Percentiles rank a stretch among this genome's conserved stretches.
These are phyloP conservation scores for Pinna nobilis DNA, from an alignment of 1,140 invertebrate species.

Conservation along the genomic window DNA sequence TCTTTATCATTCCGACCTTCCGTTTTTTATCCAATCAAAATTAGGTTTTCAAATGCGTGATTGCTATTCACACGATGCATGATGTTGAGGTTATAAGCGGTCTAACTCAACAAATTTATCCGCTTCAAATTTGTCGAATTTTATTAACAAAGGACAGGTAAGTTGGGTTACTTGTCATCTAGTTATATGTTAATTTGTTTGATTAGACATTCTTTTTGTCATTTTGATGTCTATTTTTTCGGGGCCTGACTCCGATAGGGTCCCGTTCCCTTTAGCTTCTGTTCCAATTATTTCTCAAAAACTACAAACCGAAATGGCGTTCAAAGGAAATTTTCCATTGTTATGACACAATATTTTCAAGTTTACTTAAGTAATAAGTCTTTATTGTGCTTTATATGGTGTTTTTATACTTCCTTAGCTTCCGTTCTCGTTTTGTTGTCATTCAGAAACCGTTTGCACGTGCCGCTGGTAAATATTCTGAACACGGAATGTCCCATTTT, in stretches of 20 bases:
- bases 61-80: conserved; percentile 62
- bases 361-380: background rate
- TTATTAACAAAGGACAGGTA: conserved; percentile 53
- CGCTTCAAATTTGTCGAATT: conserved; percentile 49
- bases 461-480: conserved; percentile 11
- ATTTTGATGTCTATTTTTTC: conserved; percentile 28
- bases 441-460: conserved; percentile 21
- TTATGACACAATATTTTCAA: conserved; percentile 1
- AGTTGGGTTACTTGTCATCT: conserved; percentile 14
- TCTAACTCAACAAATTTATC: conserved; percentile 66
- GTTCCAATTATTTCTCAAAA: conserved; percentile 60
- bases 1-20: no score
- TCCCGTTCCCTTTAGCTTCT: conserved; percentile 51
- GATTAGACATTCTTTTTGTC: conserved; percentile 4
- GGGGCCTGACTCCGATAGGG: conserved; percentile 42
- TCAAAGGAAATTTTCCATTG: conserved; percentile 61
- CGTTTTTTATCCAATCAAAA: conserved; percentile 54
- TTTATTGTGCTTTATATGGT: conserved; percentile 17
- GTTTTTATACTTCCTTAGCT: background rate
- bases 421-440: conserved; percentile 24
- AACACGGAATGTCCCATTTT: background rate
- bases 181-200: conserved; percentile 38
- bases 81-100: conserved; percentile 66
- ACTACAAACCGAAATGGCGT: conserved; percentile 65
- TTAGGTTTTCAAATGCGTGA: conserved; percentile 26